A percentile compares a stretch with the other conserved stretches of the same genome.
Evolutionary conservation across 2,888 invertebrate genomes (phyloP).

Genomic region (Chironomus riparius): DNA sequence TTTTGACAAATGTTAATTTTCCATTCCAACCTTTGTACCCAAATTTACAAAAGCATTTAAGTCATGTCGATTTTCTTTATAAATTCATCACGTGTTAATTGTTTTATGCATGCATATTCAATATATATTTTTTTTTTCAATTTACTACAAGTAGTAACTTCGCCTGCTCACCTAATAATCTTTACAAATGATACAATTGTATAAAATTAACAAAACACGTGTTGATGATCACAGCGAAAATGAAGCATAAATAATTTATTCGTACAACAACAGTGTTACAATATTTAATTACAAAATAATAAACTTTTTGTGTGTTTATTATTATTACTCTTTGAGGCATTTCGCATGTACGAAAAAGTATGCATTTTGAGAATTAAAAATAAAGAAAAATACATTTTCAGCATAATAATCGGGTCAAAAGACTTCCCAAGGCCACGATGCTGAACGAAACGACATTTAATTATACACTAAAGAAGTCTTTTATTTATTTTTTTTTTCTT

Average conservation of each 20-base stretch:
- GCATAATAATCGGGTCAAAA: slow-evolving; percentile 16
- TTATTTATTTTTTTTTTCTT: too few relatives aligned
- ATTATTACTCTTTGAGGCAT: neutral
- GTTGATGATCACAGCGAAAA: neutral
- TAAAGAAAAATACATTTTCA: neutral
- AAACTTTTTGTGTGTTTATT: neutral
- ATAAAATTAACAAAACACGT: neutral
- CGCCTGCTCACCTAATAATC: neutral
- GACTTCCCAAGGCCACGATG: slow-evolving; percentile 10
- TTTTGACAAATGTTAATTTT: too few relatives aligned
- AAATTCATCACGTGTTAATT: too few relatives aligned
- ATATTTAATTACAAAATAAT: slow-evolving; percentile 5
- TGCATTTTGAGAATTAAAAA: neutral
- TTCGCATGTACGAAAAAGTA: neutral
- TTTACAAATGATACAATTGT: neutral
- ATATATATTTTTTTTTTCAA: too few relatives aligned
- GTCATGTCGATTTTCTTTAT: too few relatives aligned
- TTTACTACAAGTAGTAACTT: too few relatives aligned
- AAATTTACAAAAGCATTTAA: too few relatives aligned
- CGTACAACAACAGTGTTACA: neutral
- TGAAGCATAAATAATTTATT: neutral
- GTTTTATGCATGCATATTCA: too few relatives aligned
- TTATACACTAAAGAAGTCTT: neutral
- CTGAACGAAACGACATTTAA: neutral
- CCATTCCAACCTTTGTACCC: too few relatives aligned